Evolutionary conservation across 2,797 vertebrate species (phyloP), one percentile per base, ranked within the genome.

Genomic region (Eulemur albifrons): DNA sequence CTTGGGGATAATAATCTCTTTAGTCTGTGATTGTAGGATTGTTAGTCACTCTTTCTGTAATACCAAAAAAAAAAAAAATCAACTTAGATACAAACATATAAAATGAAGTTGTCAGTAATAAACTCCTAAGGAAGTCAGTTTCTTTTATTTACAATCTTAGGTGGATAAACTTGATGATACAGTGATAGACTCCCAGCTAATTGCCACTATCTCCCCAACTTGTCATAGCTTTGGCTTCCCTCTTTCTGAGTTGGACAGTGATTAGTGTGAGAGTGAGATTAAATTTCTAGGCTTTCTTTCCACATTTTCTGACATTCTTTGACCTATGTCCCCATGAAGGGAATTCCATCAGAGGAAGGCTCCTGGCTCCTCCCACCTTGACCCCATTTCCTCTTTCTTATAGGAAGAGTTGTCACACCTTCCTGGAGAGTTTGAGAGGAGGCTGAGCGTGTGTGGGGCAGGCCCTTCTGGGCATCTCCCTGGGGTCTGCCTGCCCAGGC

Each of bases 121-220:
- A 45, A 72, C 13, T 50, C 83, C 27, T 13, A 4, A 70, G 54
- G 50, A 30, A 9, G 25, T 40, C 0, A 2, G 27, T 38, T 69
- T 93, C 27, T 93, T 81, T 94, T n/a, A 93, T 48, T 81, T 80
- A 23, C 7, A 75, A 50, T 48, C n/a, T 85, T 70, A 90, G 57
- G 4, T 61, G 15, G 32, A 50, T 52, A 93, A 91, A 86, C 25
- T 88, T 43, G 45, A 61, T 18, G 14, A 59, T 9, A 73, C 38
- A 4, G 14, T 80, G n/a, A 61, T 8, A 5, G 7, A 75, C 4
- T 88, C 52, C 14, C 50, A 59, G 72, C 38, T 94, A 81, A 79
- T 61, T 40, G 23, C 23, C 38, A 12, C 38, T 27, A 12, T 63
- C 83, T 45, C 82, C 70, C 30, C 2, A n/a, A n/a, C 23, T 45